Percentiles rank a stretch among this genome's conserved stretches.
Conservation (phyloP, 2,888 invertebrate species). For the Meta bourneti region DNA sequence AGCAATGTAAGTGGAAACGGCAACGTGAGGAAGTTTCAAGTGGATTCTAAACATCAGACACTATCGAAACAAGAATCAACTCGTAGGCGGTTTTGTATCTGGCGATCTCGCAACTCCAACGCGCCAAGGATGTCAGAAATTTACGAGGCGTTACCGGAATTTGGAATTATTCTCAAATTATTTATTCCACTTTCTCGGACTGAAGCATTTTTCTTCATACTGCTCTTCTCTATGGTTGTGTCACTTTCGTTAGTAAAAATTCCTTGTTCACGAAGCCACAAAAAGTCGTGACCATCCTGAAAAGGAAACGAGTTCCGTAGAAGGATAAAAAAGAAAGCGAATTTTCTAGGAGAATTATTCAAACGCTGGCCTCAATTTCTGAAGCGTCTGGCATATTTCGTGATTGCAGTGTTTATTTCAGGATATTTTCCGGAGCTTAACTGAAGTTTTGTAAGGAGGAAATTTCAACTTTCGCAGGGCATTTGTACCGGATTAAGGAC, state of each 20-base stretch:
- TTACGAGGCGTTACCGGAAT: conserved; percentile 48
- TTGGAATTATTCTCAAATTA: conserved; percentile 14
- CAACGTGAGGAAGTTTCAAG: conserved; percentile 2
- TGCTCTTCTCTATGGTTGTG: conserved; percentile 7
- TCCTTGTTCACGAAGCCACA: conserved; percentile 20
- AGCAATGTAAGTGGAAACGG: neutral
- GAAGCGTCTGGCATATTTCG: conserved; percentile 37
- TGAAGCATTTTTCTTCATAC: neutral
- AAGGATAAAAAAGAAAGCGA: neutral
- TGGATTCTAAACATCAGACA: conserved; percentile 10
- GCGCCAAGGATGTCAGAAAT: conserved; percentile 1
- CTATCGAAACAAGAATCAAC: neutral
- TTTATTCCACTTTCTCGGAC: neutral
- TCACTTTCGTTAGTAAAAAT: conserved; percentile 24
- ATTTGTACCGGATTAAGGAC: neutral
- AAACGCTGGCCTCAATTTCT: conserved; percentile 29
- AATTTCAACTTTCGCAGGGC: neutral
- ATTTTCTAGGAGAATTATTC: conserved; percentile 15
- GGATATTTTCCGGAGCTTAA: neutral
- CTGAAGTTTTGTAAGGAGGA: neutral
- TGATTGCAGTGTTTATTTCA: conserved; percentile 45
- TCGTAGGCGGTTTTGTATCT: conserved; percentile 22
- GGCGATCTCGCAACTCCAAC: neutral
- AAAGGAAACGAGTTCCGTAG: conserved; percentile 5
- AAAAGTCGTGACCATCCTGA: conserved; percentile 34